Base-by-base conservation (phyloP, 2,797 vertebrate species). In the Esox masquinongy region DNA sequence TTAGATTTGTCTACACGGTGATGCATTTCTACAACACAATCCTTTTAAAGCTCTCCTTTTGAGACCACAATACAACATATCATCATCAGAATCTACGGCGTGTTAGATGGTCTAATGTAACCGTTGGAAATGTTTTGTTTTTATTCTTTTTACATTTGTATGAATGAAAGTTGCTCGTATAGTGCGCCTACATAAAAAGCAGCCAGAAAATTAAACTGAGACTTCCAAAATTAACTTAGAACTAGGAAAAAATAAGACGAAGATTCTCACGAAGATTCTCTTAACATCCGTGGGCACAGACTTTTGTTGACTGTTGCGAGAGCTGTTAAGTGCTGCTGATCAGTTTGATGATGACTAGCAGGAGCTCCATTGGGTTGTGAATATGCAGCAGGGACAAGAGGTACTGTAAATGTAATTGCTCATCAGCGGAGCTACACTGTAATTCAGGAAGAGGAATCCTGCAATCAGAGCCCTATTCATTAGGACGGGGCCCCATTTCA, bases 381-480 rank as follows among this genome's bases (percentile, higher is more conserved):
- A 91, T 90, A 78, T 67, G 78, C 70, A 73, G 87, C 71, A 74
- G 88, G 90, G 88, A 91, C 80, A 79, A 90, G 90, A 87, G 89
- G 89, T 88, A 86, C 88, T 85, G 87, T 88, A 82, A 88, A 85
- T 24, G 84, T 90, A 88, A 92, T 85, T 89, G 86, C 90, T 92
- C 90, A 91, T 93, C 91, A 93, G 87, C 74, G 83, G 81, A 79
- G 77, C 86, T 70, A 80, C 70, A 82, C 85, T 83, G 86, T 90
- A 91, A 91, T 92, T 90, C 90, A 78, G 80, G 76, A 72, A 81
- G 81, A 88, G 61, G 87, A 29, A 86, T 88, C 88, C 88, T 89
- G 91, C 92, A 93, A 92, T 93, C 91, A 93, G 91, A 74, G 86
- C 85, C 85, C 88, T 92, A 92, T 93, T 93, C 90, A 92, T 92